Base-by-base conservation (phyloP, 2,888 invertebrate species). In the Plusia festucae region DNA sequence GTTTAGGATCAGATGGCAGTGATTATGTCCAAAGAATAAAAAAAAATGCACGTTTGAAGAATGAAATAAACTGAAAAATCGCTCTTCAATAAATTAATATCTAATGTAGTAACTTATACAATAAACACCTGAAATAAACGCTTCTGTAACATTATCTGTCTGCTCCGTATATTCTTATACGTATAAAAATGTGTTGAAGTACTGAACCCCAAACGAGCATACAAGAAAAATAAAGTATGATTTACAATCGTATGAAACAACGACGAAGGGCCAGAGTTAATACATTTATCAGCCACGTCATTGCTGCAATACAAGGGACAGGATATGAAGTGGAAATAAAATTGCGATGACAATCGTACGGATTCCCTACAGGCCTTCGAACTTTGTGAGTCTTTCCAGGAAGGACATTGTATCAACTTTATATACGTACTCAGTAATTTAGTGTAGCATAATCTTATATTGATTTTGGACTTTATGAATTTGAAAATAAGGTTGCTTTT, bases 291-390 rank as follows among this genome's bases (percentile, higher is more conserved):
- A 69, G 70, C 64, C 63, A 66, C 69, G 59, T 65, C 68, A 73
- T 68, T 68, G 62, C 67, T 70, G 56, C 65, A 70, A 61, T 75
- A 69, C 61, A 79, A 73, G 65, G 70, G 68, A 63, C 60, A 64
- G 74, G 71, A 74, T 75, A 79, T 75, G 68, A 75, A 75, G 70
- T 77, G 71, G 79, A 82, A 83, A 77, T 77, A 80, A 76, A 77
- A 80, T 82, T 78, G 68, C 59, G 63, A 65, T 69, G 75, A 73
- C 76, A 75, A 76, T 76, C 70, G 73, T 72, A 82, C 73, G 74
- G 71, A 79, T 79, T 53, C 52, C 30, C 49, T 74, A 74, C 68
- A 57, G 63, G 49, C 58, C 57, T 64, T 53, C 67, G 66, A 68
- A 67, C 57, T 68, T 70, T 72, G 61, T 60, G 76, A 60, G 62